Evolutionary conservation across 2,888 invertebrate genomes (phyloP).

Genomic region (Lampropteryx suffumata): DNA sequence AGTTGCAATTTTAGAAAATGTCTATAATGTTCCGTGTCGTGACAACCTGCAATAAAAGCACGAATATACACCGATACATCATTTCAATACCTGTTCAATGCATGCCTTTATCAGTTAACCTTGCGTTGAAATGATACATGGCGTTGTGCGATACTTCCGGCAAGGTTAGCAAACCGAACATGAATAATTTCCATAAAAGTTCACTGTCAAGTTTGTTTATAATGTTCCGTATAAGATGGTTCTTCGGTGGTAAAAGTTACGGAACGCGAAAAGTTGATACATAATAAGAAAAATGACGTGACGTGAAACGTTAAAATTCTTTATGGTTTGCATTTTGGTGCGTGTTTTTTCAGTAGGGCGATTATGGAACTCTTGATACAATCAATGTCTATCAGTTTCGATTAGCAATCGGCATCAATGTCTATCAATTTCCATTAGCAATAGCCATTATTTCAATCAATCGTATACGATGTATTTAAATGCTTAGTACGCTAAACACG

Average conservation of each 20-base stretch:
- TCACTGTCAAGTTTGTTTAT: slow-evolving; percentile 30
- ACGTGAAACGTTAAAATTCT: no score
- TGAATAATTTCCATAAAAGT: slow-evolving; percentile 27
- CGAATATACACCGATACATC: background rate
- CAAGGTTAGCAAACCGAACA: slow-evolving; percentile 14
- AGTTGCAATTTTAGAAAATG: no score
- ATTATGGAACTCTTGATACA: no score
- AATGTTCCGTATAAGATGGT: slow-evolving; percentile 17
- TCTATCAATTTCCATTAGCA: no score
- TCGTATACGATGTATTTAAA: no score
- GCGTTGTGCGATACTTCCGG: slow-evolving; percentile 14
- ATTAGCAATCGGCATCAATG: no score
- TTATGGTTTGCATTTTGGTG: background rate
- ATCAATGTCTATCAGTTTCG: no score
- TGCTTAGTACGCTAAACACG: no score
- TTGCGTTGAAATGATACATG: slow-evolving; percentile 25
- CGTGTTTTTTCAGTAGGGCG: background rate
- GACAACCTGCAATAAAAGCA: slow-evolving; percentile 7
- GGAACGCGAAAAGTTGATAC: slow-evolving; percentile 12
- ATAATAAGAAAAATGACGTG: no score
- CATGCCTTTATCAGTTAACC: slow-evolving; percentile 8
- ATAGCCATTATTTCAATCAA: no score
- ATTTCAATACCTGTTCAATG: slow-evolving; percentile 10
- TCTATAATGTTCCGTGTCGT: background rate
- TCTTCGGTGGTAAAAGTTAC: slow-evolving; percentile 7